Evolutionary conservation across 1,140 invertebrate species (phyloP).

Genomic region (Drosophila tristis): DNA sequence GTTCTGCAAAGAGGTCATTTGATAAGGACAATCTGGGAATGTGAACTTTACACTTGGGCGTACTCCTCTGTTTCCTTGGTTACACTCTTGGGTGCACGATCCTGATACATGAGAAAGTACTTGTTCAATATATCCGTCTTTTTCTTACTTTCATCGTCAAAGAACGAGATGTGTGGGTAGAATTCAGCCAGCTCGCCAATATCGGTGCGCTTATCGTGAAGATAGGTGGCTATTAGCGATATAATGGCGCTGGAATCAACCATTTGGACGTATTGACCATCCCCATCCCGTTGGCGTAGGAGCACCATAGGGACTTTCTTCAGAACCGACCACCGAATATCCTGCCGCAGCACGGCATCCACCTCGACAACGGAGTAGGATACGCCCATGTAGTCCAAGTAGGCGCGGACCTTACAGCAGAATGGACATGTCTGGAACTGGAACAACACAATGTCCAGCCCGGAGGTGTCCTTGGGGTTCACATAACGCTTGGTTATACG

Average conservation of each 20-base stretch:
- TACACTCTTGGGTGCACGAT: conserved; percentile 85
- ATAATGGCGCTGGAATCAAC: conserved; percentile 98
- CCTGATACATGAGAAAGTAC: conserved; percentile 96
- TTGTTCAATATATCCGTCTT: conserved; percentile 95
- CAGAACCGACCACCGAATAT: conserved; percentile 97
- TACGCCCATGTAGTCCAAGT: conserved; percentile 96
- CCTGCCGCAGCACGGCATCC: conserved; percentile 90
- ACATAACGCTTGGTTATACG: conserved; percentile 86
- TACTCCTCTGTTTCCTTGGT: conserved; percentile 88
- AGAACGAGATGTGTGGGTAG: conserved; percentile 91
- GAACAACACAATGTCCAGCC: conserved; percentile 94
- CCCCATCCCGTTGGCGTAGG: conserved; percentile 88
- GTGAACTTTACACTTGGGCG: conserved; percentile 71
- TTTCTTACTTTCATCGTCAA: conserved; percentile 88
- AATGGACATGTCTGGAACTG: conserved; percentile 99
- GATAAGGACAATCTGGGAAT: not conserved
- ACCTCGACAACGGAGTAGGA: conserved; percentile 99
- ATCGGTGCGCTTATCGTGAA: conserved; percentile 87
- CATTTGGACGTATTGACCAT: conserved; percentile 92
- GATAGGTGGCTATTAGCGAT: conserved; percentile 92
- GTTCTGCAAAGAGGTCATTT: conserved; percentile 86
- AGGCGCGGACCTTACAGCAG: conserved; percentile 98
- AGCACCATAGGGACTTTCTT: conserved; percentile 98
- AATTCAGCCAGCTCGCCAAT: conserved; percentile 91
- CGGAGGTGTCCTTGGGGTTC: conserved; percentile 88